phyloP scores from a whole-genome alignment of 1,140 invertebrate genomes.

The Sitodiplosis mosellana region DNA sequence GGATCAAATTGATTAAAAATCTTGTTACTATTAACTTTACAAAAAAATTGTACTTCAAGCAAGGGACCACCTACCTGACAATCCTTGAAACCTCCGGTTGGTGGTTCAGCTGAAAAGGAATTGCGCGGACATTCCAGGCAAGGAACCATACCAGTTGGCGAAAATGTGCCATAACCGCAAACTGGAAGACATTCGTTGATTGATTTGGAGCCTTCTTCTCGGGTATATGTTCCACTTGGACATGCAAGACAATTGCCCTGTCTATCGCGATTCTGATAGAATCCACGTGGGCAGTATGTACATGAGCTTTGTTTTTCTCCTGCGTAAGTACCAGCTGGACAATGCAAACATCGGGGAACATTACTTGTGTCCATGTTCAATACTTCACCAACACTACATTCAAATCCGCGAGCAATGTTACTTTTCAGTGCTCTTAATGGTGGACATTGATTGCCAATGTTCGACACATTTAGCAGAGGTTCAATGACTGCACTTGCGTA shows the following conservation, averaged over 20 bases:
- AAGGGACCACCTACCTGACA: too few relatives aligned
- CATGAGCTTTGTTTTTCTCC: conserved; percentile 72
- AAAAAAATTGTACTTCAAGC: too few relatives aligned
- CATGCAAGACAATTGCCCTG: conserved; percentile 77
- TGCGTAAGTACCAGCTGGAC: conserved; percentile 86
- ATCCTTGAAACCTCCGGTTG: conserved; percentile 80
- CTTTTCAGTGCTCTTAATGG: conserved; percentile 70
- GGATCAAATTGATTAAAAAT: too few relatives aligned
- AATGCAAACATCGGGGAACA: conserved; percentile 85
- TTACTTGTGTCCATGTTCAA: conserved; percentile 78
- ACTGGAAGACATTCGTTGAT: conserved; percentile 74
- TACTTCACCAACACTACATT: conserved; percentile 83
- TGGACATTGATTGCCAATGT: conserved; percentile 80
- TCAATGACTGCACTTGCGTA: conserved; percentile 82
- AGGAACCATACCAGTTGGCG: conserved; percentile 82
- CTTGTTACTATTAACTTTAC: too few relatives aligned
- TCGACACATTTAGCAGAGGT: conserved; percentile 68
- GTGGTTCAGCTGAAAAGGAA: conserved; percentile 74
- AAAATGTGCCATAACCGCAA: conserved; percentile 91
- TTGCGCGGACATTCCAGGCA: conserved; percentile 89
- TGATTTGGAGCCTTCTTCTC: conserved; percentile 73
- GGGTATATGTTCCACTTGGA: conserved; percentile 80
- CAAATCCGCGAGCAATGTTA: conserved; percentile 73
- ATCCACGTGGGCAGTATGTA: conserved; percentile 74
- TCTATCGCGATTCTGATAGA: conserved; percentile 79